A percentile compares a stretch with the other conserved stretches of the same genome.
phyloP scores from a whole-genome alignment of 2,797 vertebrate genomes.

The Chelidonichthys spinosus region DNA sequence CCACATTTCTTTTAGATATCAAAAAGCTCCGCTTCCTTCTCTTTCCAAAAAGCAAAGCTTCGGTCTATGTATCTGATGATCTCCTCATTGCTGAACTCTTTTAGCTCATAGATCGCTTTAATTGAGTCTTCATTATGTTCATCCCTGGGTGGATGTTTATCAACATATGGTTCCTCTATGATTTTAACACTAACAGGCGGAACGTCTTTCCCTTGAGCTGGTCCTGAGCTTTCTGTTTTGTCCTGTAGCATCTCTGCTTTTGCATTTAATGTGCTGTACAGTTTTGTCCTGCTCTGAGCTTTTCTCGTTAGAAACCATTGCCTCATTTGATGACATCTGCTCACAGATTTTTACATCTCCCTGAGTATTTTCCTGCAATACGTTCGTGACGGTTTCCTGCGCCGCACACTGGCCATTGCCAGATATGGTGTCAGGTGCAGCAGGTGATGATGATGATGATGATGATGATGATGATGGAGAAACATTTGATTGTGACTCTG shows the following conservation, averaged over 20 bases:
- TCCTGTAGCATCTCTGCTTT: constrained; percentile 29
- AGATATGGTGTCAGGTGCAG: constrained; percentile 21
- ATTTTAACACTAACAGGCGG: constrained; percentile 59
- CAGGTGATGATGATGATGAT: constrained; percentile 26
- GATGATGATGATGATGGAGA: constrained; percentile 24
- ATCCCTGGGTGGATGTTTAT: constrained; percentile 51
- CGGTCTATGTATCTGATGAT: constrained; percentile 96
- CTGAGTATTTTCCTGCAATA: constrained; percentile 14
- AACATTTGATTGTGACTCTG: constrained; percentile 24
- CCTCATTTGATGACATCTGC: constrained; percentile 26
- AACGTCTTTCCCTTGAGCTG: constrained; percentile 41
- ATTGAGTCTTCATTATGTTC: constrained; percentile 81
- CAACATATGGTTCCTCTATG: constrained; percentile 54
- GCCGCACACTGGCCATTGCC: constrained; percentile 28
- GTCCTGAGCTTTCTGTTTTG: constrained; percentile 25
- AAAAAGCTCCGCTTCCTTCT: constrained; percentile 94
- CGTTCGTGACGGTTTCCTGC: constrained; percentile 31
- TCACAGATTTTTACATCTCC: constrained; percentile 22
- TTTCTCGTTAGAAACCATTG: constrained; percentile 42
- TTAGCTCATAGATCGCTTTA: constrained; percentile 90
- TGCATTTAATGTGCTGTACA: constrained; percentile 33
- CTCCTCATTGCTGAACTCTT: constrained; percentile 96
- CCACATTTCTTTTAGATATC: constrained; percentile 81
- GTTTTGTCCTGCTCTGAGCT: constrained; percentile 33
- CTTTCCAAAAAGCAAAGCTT: constrained; percentile 99